These are phyloP conservation scores for Sparidentex hasta DNA, from an alignment of 2,797 vertebrate species.

Conservation along the genomic window DNA sequence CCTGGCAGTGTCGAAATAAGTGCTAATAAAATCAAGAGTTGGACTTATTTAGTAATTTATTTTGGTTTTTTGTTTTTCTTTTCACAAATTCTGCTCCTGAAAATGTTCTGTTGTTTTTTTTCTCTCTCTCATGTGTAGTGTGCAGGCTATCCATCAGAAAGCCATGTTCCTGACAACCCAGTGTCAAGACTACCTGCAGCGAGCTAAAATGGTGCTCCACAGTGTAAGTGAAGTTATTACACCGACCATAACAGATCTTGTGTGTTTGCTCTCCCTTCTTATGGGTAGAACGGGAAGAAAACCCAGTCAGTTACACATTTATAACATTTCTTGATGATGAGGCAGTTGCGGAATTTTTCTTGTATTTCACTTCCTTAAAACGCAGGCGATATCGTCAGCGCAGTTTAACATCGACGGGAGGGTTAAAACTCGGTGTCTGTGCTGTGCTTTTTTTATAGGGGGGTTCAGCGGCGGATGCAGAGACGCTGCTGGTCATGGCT, in stretches of 20 bases:
- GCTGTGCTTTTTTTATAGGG: slow-evolving; percentile 66
- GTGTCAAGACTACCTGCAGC: slow-evolving; percentile 65
- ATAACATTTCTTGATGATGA: not conserved
- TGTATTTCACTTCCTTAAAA: not conserved
- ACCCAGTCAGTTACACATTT: not conserved
- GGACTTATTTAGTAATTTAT: no score
- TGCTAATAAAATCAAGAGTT: not conserved
- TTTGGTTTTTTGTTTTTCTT: no score
- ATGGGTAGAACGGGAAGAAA: not conserved
- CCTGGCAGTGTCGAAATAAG: not conserved
- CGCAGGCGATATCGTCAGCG: not conserved
- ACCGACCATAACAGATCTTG: not conserved
- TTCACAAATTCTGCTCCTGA: not conserved
- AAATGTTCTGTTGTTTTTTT: not conserved
- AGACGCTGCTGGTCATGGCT: slow-evolving; percentile 61
- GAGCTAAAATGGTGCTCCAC: slow-evolving; percentile 60
- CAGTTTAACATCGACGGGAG: not conserved
- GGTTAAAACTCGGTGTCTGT: not conserved
- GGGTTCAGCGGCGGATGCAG: slow-evolving; percentile 65
- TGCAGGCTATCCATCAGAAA: slow-evolving; percentile 56
- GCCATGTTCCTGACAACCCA: slow-evolving; percentile 30
- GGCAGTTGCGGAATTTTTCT: no score
- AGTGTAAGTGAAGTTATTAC: slow-evolving; percentile 66
- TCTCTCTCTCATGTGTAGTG: slow-evolving; percentile 55
- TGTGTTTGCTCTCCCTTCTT: not conserved